phyloP scores from a whole-genome alignment of 1,140 invertebrate species.

The Steinernema khuongi region DNA sequence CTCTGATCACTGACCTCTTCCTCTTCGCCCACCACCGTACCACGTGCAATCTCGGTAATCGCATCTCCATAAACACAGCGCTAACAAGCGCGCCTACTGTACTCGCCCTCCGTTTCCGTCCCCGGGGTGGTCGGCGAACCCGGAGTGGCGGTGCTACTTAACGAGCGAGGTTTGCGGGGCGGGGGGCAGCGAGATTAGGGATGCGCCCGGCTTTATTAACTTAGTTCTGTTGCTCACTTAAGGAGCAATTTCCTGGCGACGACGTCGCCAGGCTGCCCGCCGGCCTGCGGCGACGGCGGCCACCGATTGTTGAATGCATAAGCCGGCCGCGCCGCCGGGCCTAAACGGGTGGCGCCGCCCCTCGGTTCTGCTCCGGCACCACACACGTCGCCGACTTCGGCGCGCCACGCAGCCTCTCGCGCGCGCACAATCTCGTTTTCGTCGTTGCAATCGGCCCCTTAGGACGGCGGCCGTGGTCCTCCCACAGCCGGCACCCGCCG shows the following conservation, averaged over 20 bases:
- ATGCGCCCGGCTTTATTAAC: neutral
- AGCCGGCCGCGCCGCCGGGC: neutral
- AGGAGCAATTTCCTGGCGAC: constrained; percentile 6
- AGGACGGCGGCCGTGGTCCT: too few relatives aligned
- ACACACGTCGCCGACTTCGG: neutral
- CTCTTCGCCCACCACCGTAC: too few relatives aligned
- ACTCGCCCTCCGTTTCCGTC: too few relatives aligned
- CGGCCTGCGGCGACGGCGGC: neutral
- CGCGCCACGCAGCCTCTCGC: neutral
- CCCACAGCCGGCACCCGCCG: too few relatives aligned
- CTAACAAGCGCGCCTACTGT: too few relatives aligned
- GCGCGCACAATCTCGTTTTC: constrained; percentile 12
- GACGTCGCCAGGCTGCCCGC: neutral
- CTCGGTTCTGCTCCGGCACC: too few relatives aligned
- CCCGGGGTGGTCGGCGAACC: too few relatives aligned
- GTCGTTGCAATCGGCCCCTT: constrained; percentile 14
- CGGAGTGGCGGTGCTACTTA: too few relatives aligned
- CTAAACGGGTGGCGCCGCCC: neutral
- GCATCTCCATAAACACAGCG: too few relatives aligned
- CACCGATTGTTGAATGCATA: neutral
- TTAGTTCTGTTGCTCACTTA: constrained; percentile 15
- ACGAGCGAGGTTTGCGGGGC: too few relatives aligned
- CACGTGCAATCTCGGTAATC: too few relatives aligned
- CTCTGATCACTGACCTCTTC: too few relatives aligned
- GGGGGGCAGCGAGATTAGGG: neutral